Conservation (phyloP, 2,113 vertebrate species). For the Neodon shergylaensis region DNA sequence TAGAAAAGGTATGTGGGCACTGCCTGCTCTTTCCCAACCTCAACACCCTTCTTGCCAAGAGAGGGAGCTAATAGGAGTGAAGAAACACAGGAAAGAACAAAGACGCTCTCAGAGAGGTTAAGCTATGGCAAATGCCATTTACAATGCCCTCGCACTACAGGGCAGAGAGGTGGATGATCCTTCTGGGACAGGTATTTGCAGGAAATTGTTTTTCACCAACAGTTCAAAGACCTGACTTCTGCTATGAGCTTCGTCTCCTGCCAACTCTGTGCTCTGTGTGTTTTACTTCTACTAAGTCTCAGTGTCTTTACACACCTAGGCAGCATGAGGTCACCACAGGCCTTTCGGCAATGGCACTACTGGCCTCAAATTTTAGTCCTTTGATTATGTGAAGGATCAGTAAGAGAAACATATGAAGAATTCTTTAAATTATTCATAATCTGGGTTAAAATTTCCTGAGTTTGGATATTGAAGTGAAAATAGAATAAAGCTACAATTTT, state of each 20-base stretch:
- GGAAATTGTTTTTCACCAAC: background rate
- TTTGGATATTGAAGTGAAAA: background rate
- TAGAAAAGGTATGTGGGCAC: background rate
- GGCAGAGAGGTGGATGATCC: background rate
- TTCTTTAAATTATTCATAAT: background rate
- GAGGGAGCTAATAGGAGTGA: background rate
- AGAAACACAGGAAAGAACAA: background rate
- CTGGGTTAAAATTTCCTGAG: background rate
- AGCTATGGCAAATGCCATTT: background rate
- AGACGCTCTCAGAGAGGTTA: background rate
- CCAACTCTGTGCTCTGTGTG: background rate
- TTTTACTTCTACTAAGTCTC: background rate
- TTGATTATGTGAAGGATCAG: background rate
- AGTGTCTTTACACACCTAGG: background rate
- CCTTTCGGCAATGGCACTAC: background rate
- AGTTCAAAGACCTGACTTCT: background rate
- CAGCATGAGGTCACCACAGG: background rate
- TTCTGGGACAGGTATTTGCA: background rate
- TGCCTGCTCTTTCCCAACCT: background rate
- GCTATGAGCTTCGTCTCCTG: background rate
- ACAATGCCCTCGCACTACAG: background rate
- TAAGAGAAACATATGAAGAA: background rate
- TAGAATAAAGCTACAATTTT: background rate
- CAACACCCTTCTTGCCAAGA: background rate
- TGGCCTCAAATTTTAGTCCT: background rate